Percentiles rank a stretch among this genome's conserved stretches.
Conservation (phyloP, 1,140 invertebrate genomes). For the Uloborus diversus region DNA sequence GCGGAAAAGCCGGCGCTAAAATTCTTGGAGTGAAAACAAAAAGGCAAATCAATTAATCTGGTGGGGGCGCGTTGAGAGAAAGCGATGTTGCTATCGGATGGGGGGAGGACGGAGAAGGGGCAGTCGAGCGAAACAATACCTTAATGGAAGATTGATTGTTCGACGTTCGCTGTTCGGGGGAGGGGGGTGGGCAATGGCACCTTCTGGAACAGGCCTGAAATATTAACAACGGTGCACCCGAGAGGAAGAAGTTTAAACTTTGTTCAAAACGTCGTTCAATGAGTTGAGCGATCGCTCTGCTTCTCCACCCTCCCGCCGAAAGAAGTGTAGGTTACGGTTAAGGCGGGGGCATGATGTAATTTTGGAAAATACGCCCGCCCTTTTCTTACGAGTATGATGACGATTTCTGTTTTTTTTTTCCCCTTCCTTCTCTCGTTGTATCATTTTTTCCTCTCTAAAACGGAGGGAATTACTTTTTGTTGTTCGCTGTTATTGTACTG, state of each 20-base stretch:
- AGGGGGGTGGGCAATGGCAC: conserved; percentile 36
- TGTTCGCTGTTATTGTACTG: background rate
- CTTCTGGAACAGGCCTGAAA: conserved; percentile 43
- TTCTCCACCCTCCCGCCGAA: background rate
- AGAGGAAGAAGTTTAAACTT: conserved; percentile 56
- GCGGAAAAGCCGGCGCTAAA: conserved; percentile 53
- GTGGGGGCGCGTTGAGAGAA: background rate
- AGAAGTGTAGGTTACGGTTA: conserved; percentile 51
- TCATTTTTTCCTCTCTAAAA: background rate
- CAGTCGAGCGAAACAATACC: conserved; percentile 55
- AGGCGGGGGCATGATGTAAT: conserved; percentile 51
- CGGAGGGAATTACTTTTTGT: no score
- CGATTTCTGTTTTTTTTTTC: conserved; percentile 34
- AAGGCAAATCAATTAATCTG: conserved; percentile 57
- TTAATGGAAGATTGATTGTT: conserved; percentile 58
- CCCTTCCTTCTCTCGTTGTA: background rate
- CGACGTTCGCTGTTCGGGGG: conserved; percentile 44
- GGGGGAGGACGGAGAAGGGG: background rate
- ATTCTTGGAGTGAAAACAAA: conserved; percentile 56
- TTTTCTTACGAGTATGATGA: background rate
- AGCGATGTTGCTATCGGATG: background rate
- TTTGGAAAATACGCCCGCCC: conserved; percentile 47
- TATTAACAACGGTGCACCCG: conserved; percentile 54
- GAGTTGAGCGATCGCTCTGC: conserved; percentile 46
- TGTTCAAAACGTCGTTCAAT: conserved; percentile 57